Evolutionary conservation across 2,888 invertebrate species (phyloP).

Genomic region (Anoplius nigerrimus): DNA sequence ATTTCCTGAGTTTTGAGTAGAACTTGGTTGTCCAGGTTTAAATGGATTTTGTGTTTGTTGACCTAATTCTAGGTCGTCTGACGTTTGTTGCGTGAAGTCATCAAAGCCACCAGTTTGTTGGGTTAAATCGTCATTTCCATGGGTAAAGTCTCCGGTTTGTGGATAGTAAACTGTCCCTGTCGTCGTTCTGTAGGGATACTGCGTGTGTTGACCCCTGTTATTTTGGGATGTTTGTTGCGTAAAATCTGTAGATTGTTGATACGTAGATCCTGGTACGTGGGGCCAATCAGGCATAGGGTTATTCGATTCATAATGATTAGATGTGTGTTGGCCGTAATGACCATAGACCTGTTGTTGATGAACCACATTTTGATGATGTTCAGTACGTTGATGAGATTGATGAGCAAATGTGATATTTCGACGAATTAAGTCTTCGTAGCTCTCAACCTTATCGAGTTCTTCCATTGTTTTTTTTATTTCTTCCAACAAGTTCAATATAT

Average conservation of each 20-base stretch:
- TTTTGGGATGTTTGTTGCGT: constrained; percentile 32
- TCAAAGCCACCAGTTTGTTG: constrained; percentile 41
- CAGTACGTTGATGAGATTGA: too few relatives aligned
- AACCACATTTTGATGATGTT: constrained; percentile 2
- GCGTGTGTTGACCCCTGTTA: constrained; percentile 42
- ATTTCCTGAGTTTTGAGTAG: background rate
- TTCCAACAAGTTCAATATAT: constrained; percentile 16
- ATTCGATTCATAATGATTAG: background rate
- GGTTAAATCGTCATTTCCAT: constrained; percentile 13
- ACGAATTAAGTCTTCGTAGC: too few relatives aligned
- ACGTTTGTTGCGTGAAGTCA: constrained; percentile 27
- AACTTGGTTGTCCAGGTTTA: constrained; percentile 2
- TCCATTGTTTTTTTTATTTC: constrained; percentile 1
- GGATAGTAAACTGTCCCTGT: constrained; percentile 30
- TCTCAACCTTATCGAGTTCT: background rate
- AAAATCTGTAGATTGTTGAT: constrained; percentile 15
- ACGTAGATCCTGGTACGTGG: background rate
- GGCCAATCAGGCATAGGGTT: background rate
- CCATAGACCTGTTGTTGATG: constrained; percentile 8
- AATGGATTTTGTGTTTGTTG: constrained; percentile 14
- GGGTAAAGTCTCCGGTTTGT: background rate
- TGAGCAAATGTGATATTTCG: too few relatives aligned
- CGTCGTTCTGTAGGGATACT: constrained; percentile 14
- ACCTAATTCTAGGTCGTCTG: constrained; percentile 41
- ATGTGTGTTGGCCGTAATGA: background rate